phyloP scores from a whole-genome alignment of 2,888 invertebrate species.

The Tipula confusa region DNA sequence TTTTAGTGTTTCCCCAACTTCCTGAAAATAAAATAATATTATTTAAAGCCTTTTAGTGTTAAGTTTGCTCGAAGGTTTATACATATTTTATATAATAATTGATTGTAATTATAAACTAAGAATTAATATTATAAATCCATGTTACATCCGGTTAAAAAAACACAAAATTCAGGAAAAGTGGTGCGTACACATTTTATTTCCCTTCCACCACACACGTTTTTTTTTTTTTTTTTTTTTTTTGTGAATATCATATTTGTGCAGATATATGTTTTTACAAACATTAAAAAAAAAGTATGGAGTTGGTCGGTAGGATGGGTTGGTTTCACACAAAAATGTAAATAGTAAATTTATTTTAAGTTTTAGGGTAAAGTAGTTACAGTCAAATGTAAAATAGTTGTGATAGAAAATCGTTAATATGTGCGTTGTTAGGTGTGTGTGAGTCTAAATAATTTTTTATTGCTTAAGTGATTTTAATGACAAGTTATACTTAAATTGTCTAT shows the following conservation, averaged over 20 bases:
- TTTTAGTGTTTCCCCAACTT: not conserved
- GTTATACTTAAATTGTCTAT: too few species aligned
- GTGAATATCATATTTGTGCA: not conserved
- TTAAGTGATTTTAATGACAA: too few species aligned
- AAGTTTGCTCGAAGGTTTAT: not conserved
- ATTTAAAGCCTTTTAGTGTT: not conserved
- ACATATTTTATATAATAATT: not conserved
- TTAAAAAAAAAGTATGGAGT: not conserved
- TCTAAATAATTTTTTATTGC: too few species aligned
- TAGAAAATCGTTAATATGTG: not conserved
- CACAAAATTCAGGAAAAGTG: not conserved
- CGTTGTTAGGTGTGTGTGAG: too few species aligned
- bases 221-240: not conserved
- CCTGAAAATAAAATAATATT: slow-evolving; percentile 34
- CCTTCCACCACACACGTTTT: not conserved
- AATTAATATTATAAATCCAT: slow-evolving; percentile 3
- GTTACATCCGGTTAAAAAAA: slow-evolving; percentile 13
- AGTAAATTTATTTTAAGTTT: not conserved
- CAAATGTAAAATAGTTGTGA: not conserved
- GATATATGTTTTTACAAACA: not conserved
- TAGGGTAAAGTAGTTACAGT: not conserved
- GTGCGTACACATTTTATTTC: not conserved
- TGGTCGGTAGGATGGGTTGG: not conserved
- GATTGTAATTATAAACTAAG: slow-evolving; percentile 3
- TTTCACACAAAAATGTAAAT: not conserved